Evolutionary conservation across 2,888 invertebrate genomes (phyloP).

Genomic region (Pseudococcus jackbeardsleyi): DNA sequence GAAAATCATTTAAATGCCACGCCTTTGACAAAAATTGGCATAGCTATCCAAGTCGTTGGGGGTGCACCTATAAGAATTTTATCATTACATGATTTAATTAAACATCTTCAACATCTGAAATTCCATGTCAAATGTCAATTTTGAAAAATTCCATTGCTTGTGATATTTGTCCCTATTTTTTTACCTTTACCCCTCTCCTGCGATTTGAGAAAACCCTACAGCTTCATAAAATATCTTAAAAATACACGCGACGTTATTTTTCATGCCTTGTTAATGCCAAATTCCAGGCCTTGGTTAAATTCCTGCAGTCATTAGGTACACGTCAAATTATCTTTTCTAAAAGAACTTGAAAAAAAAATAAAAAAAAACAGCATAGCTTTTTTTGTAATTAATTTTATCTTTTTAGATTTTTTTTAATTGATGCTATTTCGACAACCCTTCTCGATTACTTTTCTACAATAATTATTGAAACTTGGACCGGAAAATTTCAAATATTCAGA

Average conservation of each 20-base stretch:
- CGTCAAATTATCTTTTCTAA: background rate
- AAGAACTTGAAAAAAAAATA: background rate
- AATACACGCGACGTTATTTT: background rate
- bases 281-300: background rate
- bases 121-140: too few relatives aligned
- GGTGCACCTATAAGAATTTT: too few relatives aligned
- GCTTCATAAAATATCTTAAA: background rate
- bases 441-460: background rate
- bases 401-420: background rate
- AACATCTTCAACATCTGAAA: too few relatives aligned
- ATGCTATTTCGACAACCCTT: background rate
- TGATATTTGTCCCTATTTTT: too few relatives aligned
- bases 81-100: too few relatives aligned
- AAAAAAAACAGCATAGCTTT: background rate
- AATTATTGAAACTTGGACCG: background rate
- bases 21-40: too few relatives aligned
- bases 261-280: background rate
- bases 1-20: too few relatives aligned
- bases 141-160: too few relatives aligned
- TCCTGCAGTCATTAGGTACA: background rate
- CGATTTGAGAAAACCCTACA: background rate
- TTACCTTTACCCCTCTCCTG: too few relatives aligned
- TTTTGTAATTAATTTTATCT: background rate
- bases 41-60: too few relatives aligned
- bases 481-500: background rate